phyloP scores from a whole-genome alignment of 2,113 vertebrate species.

The Oncorhynchus clarkii region DNA sequence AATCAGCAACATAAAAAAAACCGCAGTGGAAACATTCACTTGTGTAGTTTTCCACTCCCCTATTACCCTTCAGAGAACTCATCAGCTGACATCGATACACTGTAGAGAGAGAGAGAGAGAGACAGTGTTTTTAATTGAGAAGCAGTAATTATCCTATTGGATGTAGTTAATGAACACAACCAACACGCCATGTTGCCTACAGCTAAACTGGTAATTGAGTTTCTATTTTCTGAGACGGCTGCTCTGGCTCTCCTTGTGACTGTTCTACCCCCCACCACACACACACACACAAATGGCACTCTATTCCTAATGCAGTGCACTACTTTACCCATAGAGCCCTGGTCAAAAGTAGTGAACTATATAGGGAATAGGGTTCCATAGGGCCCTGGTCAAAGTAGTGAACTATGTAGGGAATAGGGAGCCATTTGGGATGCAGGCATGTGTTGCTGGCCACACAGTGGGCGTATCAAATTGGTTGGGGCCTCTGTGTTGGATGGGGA shows the following conservation, averaged over 20 bases:
- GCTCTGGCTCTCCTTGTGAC: constrained; percentile 61
- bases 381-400: too few relatives aligned
- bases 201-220: constrained; percentile 74
- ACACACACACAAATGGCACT: too few relatives aligned
- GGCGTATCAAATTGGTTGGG: constrained; percentile 51
- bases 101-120: constrained; percentile 36
- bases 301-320: too few relatives aligned
- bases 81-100: constrained; percentile 74
- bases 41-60: constrained; percentile 62
- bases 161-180: constrained; percentile 72
- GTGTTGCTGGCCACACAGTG: constrained; percentile 27
- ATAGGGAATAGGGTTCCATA: too few relatives aligned
- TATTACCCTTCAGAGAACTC: constrained; percentile 76
- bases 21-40: constrained; percentile 19
- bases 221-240: constrained; percentile 64
- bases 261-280: background rate
- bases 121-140: constrained; percentile 67
- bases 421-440: too few relatives aligned
- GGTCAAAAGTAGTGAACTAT: too few relatives aligned
- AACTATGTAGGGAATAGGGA: too few relatives aligned
- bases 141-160: constrained; percentile 76
- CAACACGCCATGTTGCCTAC: constrained; percentile 68
- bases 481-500: constrained; percentile 37
- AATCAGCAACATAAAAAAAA: background rate
- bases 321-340: too few relatives aligned